Evolutionary conservation across 2,113 vertebrate species (phyloP), one percentile per base, ranked within the genome.

Genomic region (Gambusia affinis): DNA sequence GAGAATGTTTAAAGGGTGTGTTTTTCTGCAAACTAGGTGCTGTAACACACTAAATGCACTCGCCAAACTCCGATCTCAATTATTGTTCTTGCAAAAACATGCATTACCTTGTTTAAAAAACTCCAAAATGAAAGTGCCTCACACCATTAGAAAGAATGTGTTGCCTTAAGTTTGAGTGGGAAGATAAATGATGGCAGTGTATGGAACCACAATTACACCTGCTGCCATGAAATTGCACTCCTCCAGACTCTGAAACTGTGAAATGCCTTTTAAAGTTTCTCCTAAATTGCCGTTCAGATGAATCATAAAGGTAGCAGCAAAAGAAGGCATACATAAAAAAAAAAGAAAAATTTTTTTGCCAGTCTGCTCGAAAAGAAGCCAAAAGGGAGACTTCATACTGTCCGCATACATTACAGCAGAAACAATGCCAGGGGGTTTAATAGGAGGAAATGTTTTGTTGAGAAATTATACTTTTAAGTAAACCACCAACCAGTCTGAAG

Each of bases 401-500:
- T 11, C 29, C 17, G 29, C 44, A 33, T 39, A 65, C 67, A 31
- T 62, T 35, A 31, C 2, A 63, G 57, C 31, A 64, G 51, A 42
- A 75, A 61, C 12, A 66, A 15, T 35, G 7, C 4, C 17, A 4
- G 24, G 39, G 30, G 28, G 11, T 22, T 11, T 64, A 29, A 42
- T 44, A 24, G 75, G 4, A 1, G 24, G 27, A 28, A 27, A 19
- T 15, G 19, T 30, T 17, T 39, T 28, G 31, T 27, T 57, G 30
- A 64, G 31, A 29, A 54, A 27, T 14, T 24, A 22, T 1, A 31
- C 6, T 14, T 39, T 64, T 2, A 66, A 70, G 11, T 1, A 12
- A 60, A 6, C 57, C 37, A 87, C 97, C 95, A 85, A 99, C 97
- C 95, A 95, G 81, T 35, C 33, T 94, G 87, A 99, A 97, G 69